Evolutionary conservation across 2,113 vertebrate species (phyloP), one percentile per base, ranked within the genome.

Genomic region (Dromiciops gliroides): DNA sequence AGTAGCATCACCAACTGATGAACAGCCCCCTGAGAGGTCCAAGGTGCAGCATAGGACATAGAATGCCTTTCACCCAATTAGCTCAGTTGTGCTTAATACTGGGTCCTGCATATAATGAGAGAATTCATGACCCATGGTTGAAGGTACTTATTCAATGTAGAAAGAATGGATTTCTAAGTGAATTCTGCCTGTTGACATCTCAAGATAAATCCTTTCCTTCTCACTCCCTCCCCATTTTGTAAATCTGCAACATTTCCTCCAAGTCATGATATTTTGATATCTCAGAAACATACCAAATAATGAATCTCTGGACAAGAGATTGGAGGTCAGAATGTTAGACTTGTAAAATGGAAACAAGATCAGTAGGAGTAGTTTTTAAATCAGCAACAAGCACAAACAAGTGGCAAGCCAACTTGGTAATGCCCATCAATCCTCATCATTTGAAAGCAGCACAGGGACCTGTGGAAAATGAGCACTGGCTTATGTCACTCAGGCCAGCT

Each of bases 221-320:
- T 16, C 14, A 26, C 10, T 31, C 48, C 26, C 48, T 83, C 51
- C 90, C 93, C 48, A 25, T 91, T 95, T 95, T 95, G 26, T 37
- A 94, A 49, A 91, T 26, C 56, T 89, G 48, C 89, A 16, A 88
- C 37, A 47, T 90, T 95, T 94, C 0, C 24, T 19, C 7, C 10
- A 94, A 51, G 67, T 93, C 12, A 91, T 95, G 95, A 89, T 88
- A 8, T 83, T 93, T 94, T 95, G 48, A 0, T 93, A 91, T 56
- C 48, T 93, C 49, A 89, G 88, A 28, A 93, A 49, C 90, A 90
- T 67, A 4, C 52, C 22, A 93, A 31, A 94, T 93, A 10, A 91
- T 92, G 25, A 91, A 50, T 56, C 96, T 50, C 37, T 49, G 0
- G 89, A 53, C 44, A 93, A 90, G 49, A 93, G 0, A 37, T 89